Evolutionary conservation across 1,140 invertebrate species (phyloP).

Genomic region (Aphelenchoides fujianensis): DNA sequence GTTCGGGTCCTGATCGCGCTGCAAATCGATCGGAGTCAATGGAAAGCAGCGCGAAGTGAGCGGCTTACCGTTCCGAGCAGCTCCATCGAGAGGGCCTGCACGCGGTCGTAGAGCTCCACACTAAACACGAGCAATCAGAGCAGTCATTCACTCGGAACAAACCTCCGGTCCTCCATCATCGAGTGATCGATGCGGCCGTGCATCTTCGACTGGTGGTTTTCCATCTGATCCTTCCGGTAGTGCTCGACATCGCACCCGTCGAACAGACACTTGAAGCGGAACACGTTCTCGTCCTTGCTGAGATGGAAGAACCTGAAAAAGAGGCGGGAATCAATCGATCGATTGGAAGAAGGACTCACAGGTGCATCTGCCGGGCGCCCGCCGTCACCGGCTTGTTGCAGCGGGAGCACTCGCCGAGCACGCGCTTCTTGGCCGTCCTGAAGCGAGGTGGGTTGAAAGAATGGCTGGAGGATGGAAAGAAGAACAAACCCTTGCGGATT

Average conservation of each 20-base stretch:
- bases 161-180: slow-evolving; percentile 58
- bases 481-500: slow-evolving; percentile 5
- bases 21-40: slow-evolving; percentile 41
- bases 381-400: slow-evolving; percentile 61
- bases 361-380: slow-evolving; percentile 61
- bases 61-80: slow-evolving; percentile 58
- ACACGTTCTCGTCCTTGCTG: slow-evolving; percentile 57
- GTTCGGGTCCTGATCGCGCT: slow-evolving; percentile 35
- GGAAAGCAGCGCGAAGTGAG: slow-evolving; percentile 53
- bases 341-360: slow-evolving; percentile 24
- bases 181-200: slow-evolving; percentile 55
- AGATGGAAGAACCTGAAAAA: slow-evolving; percentile 51
- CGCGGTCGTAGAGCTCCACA: slow-evolving; percentile 19
- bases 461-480: too few relatives aligned
- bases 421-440: slow-evolving; percentile 55
- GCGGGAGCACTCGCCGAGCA: slow-evolving; percentile 52
- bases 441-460: too few relatives aligned
- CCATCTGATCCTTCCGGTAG: slow-evolving; percentile 61
- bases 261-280: slow-evolving; percentile 58
- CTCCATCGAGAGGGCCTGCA: slow-evolving; percentile 60
- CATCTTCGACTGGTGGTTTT: slow-evolving; percentile 57
- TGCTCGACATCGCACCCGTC: slow-evolving; percentile 53
- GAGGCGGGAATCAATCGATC: not conserved
- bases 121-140: not conserved
- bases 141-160: slow-evolving; percentile 20